Conservation (phyloP, 1,140 invertebrate genomes). For the Drosophila sechellia region DNA sequence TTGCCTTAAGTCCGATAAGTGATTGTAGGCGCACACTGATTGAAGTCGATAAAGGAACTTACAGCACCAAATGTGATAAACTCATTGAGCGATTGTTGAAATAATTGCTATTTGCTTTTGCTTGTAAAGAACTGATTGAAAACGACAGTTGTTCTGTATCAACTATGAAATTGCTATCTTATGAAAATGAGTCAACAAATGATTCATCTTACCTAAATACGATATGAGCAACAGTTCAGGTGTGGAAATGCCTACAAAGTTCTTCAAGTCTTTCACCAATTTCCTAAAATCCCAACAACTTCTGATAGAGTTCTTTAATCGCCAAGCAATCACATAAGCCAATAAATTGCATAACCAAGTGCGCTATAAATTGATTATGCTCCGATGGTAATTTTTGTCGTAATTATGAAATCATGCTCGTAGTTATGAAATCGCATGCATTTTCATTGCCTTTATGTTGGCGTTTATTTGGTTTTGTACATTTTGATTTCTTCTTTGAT, state of each 20-base stretch:
- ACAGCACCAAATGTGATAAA: not conserved
- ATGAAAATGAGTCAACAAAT: not conserved
- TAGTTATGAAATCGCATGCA: slow-evolving; percentile 32
- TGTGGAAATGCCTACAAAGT: too few relatives aligned
- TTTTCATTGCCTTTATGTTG: slow-evolving; percentile 51
- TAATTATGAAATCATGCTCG: slow-evolving; percentile 37
- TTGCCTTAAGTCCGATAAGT: slow-evolving; percentile 24
- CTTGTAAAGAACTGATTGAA: slow-evolving; percentile 6
- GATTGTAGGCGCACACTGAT: slow-evolving; percentile 12
- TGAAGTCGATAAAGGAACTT: slow-evolving; percentile 14
- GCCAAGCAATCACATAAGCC: slow-evolving; percentile 3
- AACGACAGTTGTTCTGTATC: not conserved
- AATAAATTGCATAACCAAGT: slow-evolving; percentile 23
- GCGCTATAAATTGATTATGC: slow-evolving; percentile 28
- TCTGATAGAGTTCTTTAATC: slow-evolving; percentile 9
- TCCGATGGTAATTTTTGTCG: slow-evolving; percentile 12
- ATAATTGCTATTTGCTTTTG: not conserved
- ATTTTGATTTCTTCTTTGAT: slow-evolving; percentile 65
- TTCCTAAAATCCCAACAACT: not conserved
- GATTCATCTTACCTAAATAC: too few relatives aligned
- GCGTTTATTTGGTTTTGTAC: slow-evolving; percentile 7
- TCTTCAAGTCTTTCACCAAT: not conserved
- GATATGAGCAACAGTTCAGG: too few relatives aligned
- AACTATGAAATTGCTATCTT: not conserved
- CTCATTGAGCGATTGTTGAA: not conserved